Evolutionary conservation across 2,888 invertebrate genomes (phyloP), one percentile per base, ranked within the genome.

Genomic region (Cephus sareptanus): DNA sequence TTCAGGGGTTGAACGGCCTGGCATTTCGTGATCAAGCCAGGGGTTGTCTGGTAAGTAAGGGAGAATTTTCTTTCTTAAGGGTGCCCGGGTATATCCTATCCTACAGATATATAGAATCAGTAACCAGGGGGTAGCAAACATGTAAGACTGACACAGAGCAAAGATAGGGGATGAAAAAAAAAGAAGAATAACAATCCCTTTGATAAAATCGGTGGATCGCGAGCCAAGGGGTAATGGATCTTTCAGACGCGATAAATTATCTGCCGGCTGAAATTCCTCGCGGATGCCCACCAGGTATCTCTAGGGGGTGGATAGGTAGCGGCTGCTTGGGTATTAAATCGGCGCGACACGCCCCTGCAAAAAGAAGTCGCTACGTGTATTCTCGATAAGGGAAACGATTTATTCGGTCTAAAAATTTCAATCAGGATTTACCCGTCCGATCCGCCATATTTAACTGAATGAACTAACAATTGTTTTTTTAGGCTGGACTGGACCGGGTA

Each of bases 1-100:
- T 33, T 33, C 73, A 75, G 35, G 69, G 75, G 77, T 77, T 77
- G 79, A 80, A 79, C 40, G 77, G 70, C 79, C 80, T 76, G 35
- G 40, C 77, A 75, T 77, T 77, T 79, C 79, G 74, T 74, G 79
- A 79, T 80, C 75, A 33, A 30, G 56, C 71, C 37, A 30, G 37
- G 30, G 74, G 35, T n/a, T 71, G 71, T 23, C 23, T 6, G 31
- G 71, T 6, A n/a, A 1, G 33, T 37, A 33, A 34, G 31, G 71
- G 71, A 71, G 31, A 23, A 12, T 23, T 56, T 56, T 23, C 1
- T 56, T 56, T 56, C 56, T 15, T 40, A 40, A 40, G 40, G 40
- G 15, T 40, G 40, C 15, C 40, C 15, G 0, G 40, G 40, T 40
- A 40, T 40, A 40, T 40, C 40, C 40, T 15, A 6, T 37, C 37